Evolutionary conservation across 2,797 vertebrate species (phyloP), one percentile per base, ranked within the genome.

Genomic region (Champsocephalus gunnari): DNA sequence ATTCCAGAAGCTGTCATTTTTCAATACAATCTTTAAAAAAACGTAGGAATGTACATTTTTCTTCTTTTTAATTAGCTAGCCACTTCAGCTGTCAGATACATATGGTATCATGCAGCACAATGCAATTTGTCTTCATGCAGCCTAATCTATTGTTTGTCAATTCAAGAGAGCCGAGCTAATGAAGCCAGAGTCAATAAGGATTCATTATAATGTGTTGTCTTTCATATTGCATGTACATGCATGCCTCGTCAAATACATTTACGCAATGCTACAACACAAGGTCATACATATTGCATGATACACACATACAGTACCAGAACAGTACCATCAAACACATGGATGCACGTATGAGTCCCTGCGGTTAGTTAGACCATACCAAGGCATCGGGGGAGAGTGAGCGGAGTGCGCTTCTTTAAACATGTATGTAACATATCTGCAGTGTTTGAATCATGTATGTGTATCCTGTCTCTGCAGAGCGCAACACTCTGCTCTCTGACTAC

Each of bases 401-500:
- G 16, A 63, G 38, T 0, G 3, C 32, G 14, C 28, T 14, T 62
- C 41, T 61, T 81, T 63, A 81, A 79, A 73, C 75, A 84, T 84
- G 68, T n/a, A 81, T 79, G 75, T 61, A 60, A 63, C 44, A 55
- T 45, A 62, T 79, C 67, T 54, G 72, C 71, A 54, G 68, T 7
- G 43, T 67, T 38, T 79, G 34, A 78, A 83, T 80, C 74, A 80
- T 83, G 67, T 12, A 78, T 86, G 57, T 43, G 49, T 9, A n/a
- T 67, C 51, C 62, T 64, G 62, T 44, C 4, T 41, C 38, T 44
- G 11, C 4, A 43, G 9, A 38, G 7, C n/a, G 3, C 12, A 3
- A 12, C 2, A 14, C 17, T 4, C 10, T 12, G 34, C 17, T 41
- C 38, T 43, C 6, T 54, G 51, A 54, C 21, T 14, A 54, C 13